Conservation (phyloP, 2,888 invertebrate species). For the Agrochola macilenta region DNA sequence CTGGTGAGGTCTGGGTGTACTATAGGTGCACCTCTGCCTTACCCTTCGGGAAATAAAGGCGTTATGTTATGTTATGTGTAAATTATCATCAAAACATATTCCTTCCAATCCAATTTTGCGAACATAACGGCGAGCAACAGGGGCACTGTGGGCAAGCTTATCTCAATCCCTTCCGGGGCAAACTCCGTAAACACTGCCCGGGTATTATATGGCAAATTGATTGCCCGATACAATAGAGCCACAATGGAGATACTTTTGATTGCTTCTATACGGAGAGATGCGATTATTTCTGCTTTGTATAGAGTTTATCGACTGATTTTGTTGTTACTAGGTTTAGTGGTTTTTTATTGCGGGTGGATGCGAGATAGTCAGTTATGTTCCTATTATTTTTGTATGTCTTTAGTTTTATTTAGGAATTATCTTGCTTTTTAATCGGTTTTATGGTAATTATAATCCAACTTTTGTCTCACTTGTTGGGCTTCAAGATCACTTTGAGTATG, state of each 20-base stretch:
- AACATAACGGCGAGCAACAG: slow-evolving; percentile 39
- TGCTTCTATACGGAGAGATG: slow-evolving; percentile 34
- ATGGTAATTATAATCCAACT: neutral
- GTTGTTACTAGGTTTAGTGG: slow-evolving; percentile 26
- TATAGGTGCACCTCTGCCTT: too few species aligned
- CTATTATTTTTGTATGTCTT: neutral
- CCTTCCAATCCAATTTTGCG: slow-evolving; percentile 38
- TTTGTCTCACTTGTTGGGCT: neutral
- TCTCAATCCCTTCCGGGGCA: slow-evolving; percentile 58
- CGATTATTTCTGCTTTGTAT: slow-evolving; percentile 51
- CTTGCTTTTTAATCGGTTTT: neutral
- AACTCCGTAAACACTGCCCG: slow-evolving; percentile 51
- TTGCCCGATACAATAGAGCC: slow-evolving; percentile 51
- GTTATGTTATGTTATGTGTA: too few species aligned
- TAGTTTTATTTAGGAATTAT: neutral
- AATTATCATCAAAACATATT: slow-evolving; percentile 26
- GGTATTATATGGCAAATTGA: slow-evolving; percentile 62
- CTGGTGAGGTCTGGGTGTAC: too few species aligned
- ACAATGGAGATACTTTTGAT: slow-evolving; percentile 56
- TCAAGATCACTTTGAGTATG: too few species aligned
- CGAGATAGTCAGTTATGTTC: neutral
- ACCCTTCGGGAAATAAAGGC: too few species aligned
- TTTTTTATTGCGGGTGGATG: neutral
- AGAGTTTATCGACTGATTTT: slow-evolving; percentile 23
- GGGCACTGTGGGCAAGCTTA: slow-evolving; percentile 34